These are phyloP conservation scores for Dunckerocampus dactyliophorus DNA, from an alignment of 2,113 vertebrate genomes.

Conservation along the genomic window DNA sequence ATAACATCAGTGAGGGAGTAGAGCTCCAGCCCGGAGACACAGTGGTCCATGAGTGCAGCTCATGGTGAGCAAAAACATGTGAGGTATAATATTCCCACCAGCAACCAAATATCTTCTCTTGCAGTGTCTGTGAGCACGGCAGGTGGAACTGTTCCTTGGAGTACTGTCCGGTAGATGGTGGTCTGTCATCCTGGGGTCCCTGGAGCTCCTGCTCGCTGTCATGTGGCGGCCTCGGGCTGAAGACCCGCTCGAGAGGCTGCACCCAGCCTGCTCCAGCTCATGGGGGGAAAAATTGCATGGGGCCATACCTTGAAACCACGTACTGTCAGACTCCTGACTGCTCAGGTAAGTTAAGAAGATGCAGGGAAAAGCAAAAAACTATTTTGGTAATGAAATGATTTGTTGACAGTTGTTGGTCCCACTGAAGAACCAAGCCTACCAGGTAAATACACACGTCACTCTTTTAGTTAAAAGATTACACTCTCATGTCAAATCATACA, in stretches of 20 bases:
- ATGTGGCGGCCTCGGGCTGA: conserved; percentile 82
- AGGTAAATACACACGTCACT: conserved; percentile 44
- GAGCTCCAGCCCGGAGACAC: conserved; percentile 73
- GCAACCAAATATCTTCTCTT: neutral
- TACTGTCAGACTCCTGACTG: conserved; percentile 80
- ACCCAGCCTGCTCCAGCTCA: conserved; percentile 56
- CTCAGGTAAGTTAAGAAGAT: conserved; percentile 60
- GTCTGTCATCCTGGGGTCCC: conserved; percentile 71
- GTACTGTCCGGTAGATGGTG: conserved; percentile 65
- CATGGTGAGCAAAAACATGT: conserved; percentile 68
- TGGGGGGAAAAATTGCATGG: conserved; percentile 72
- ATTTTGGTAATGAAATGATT: neutral
- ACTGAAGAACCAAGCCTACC: conserved; percentile 65
- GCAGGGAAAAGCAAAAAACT: neutral
- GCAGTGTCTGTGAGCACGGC: conserved; percentile 75
- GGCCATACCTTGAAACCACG: conserved; percentile 68
- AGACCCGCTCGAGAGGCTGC: conserved; percentile 73
- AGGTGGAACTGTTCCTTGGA: conserved; percentile 74
- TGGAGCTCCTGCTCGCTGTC: conserved; percentile 80
- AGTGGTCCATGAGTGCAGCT: conserved; percentile 71
- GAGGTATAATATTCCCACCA: neutral
- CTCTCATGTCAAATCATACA: neutral
- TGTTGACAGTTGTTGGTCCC: conserved; percentile 56
- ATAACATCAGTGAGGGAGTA: conserved; percentile 61
- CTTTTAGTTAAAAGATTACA: too few relatives aligned